Evolutionary conservation across 2,888 invertebrate genomes (phyloP).

Genomic region (Tuberolachnus salignus): DNA sequence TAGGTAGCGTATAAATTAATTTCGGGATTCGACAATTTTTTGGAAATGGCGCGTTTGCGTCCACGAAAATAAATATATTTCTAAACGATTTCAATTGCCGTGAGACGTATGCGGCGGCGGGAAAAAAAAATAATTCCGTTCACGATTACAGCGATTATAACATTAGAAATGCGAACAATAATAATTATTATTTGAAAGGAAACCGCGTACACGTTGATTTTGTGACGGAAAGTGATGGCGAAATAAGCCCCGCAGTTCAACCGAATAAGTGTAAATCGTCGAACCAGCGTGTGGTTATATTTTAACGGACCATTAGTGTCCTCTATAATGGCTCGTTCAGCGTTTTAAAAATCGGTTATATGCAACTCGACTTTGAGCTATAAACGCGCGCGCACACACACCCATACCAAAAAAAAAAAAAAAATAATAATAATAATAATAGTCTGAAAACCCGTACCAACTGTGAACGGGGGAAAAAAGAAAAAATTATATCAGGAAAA

Average conservation of each 20-base stretch:
- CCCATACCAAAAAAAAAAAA: background rate
- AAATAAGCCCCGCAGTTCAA: constrained; percentile 7
- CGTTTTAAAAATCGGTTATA: constrained; percentile 35
- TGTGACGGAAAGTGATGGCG: background rate
- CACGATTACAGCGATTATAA: no score
- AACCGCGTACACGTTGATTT: background rate
- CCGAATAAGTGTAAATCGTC: constrained; percentile 28
- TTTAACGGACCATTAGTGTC: constrained; percentile 53
- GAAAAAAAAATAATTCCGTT: background rate
- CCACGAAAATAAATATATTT: no score
- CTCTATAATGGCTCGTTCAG: constrained; percentile 27
- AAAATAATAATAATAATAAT: background rate
- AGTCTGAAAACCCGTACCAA: background rate
- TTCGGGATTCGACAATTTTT: no score
- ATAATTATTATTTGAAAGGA: background rate
- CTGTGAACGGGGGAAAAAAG: background rate
- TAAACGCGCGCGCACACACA: no score
- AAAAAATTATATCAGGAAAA: background rate
- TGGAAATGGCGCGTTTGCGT: background rate
- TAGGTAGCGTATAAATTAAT: no score
- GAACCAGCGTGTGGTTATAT: constrained; percentile 25
- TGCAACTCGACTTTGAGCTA: constrained; percentile 24
- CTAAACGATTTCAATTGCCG: background rate
- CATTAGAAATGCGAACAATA: no score
- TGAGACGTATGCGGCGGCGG: no score